Base-by-base conservation (phyloP, 2,888 invertebrate species). In the Digitonthophagus gazella region DNA sequence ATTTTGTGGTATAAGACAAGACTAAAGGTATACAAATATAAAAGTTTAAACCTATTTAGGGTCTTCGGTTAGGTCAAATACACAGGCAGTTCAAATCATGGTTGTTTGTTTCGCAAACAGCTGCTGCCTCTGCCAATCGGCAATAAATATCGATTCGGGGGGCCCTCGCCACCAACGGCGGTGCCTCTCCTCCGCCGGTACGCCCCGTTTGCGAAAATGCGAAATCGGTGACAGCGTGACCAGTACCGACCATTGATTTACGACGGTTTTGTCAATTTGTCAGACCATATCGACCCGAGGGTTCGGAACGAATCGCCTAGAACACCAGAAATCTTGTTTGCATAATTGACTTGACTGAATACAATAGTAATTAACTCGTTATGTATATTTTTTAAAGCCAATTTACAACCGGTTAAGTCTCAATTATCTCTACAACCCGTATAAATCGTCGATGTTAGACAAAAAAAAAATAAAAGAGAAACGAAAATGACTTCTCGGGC, bases 31-130 rank as follows among this genome's bases (percentile, higher is more conserved):
- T n/a, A n/a, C n/a, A n/a, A n/a, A n/a, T n/a, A n/a, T n/a, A n/a
- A n/a, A n/a, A n/a, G n/a, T n/a, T n/a, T n/a, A n/a, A n/a, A n/a
- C n/a, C n/a, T n/a, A n/a, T n/a, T n/a, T n/a, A n/a, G n/a, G n/a
- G n/a, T n/a, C n/a, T n/a, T n/a, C n/a, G n/a, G n/a, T n/a, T n/a
- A n/a, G n/a, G n/a, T n/a, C n/a, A n/a, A n/a, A n/a, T n/a, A n/a
- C n/a, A n/a, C n/a, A n/a, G n/a, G n/a, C n/a, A n/a, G n/a, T n/a
- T n/a, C n/a, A 44, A 73, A 72, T 72, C 72, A 69, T 69, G 71
- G 72, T 73, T 73, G 71, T 73, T 73, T 73, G 73, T 71, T 72
- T 73, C 72, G 68, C 70, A 73, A 71, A 71, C 73, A 73, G 73
- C 73, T 73, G 28, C 28, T 44, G 73, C 73, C 65, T 71, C 70